Evolutionary conservation across 2,113 vertebrate genomes (phyloP).

Genomic region (Semnornis frantzii): DNA sequence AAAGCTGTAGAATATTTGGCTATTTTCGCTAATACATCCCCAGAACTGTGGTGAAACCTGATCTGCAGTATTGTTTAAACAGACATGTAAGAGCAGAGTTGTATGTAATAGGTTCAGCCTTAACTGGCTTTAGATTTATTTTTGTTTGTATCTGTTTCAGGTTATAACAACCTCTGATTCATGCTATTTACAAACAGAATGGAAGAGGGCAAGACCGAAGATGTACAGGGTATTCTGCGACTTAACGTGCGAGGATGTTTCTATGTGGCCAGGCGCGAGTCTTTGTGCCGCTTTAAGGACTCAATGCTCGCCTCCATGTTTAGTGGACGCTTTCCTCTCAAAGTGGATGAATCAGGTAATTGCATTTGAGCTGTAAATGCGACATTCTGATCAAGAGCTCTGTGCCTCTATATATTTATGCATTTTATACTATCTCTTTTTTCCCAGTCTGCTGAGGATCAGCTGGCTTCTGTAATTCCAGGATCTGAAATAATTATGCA

Average conservation of each 20-base stretch:
- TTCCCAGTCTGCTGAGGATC: not conserved
- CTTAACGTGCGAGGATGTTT: constrained; percentile 71
- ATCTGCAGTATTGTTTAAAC: not conserved
- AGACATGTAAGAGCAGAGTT: not conserved
- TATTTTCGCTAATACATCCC: not conserved
- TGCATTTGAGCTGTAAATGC: not conserved
- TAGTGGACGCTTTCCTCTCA: constrained; percentile 77
- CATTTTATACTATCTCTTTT: not conserved
- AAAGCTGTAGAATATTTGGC: not conserved
- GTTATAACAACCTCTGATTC: not conserved
- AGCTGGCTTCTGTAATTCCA: not conserved
- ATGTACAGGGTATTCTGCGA: constrained; percentile 50
- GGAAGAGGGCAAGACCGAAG: constrained; percentile 46
- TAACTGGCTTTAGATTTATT: not conserved
- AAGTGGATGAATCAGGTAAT: constrained; percentile 75
- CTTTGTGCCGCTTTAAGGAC: constrained; percentile 74
- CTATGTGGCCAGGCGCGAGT: constrained; percentile 64
- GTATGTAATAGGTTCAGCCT: not conserved
- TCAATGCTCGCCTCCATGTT: constrained; percentile 78
- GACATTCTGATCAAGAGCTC: not conserved
- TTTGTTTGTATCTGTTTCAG: not conserved
- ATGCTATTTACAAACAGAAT: not conserved
- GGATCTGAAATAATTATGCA: not conserved
- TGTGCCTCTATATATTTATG: not conserved
- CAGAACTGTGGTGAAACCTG: not conserved